Percentiles rank a stretch among this genome's conserved stretches.
phyloP scores from a whole-genome alignment of 92 coral and sea anemone genomes.

The Actinostola sp. region DNA sequence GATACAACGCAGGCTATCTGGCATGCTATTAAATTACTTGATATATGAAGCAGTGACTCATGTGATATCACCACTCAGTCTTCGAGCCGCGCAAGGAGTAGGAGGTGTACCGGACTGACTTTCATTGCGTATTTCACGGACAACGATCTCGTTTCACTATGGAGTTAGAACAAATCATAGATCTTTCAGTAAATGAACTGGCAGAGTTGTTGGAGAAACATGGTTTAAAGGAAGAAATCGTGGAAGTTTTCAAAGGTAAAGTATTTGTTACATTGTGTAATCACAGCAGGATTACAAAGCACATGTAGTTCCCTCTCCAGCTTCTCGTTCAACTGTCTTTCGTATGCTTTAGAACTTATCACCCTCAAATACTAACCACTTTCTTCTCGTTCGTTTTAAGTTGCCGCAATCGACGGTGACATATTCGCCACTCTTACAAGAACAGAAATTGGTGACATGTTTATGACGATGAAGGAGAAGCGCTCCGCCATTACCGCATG shows the following conservation, averaged over 20 bases:
- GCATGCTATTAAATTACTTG: no score
- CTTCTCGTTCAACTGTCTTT: not conserved
- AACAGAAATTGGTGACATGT: slow-evolving; percentile 36
- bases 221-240: slow-evolving; percentile 11
- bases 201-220: not conserved
- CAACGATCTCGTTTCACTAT: not conserved
- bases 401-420: slow-evolving; percentile 28
- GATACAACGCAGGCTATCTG: no score
- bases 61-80: no score
- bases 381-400: not conserved
- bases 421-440: slow-evolving; percentile 19
- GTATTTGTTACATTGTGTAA: not conserved
- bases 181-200: slow-evolving; percentile 1
- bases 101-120: no score
- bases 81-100: no score
- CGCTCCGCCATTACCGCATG: slow-evolving; percentile 23
- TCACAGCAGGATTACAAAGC: no score
- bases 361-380: not conserved
- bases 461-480: slow-evolving; percentile 11
- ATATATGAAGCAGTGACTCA: no score
- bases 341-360: not conserved
- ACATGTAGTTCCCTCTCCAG: no score
- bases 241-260: slow-evolving; percentile 31
- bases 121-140: no score
- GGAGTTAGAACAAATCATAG: not conserved